A percentile compares a stretch with the other conserved stretches of the same genome.
Conservation (phyloP, 2,113 vertebrate species). For the Tragelaphus scriptus region DNA sequence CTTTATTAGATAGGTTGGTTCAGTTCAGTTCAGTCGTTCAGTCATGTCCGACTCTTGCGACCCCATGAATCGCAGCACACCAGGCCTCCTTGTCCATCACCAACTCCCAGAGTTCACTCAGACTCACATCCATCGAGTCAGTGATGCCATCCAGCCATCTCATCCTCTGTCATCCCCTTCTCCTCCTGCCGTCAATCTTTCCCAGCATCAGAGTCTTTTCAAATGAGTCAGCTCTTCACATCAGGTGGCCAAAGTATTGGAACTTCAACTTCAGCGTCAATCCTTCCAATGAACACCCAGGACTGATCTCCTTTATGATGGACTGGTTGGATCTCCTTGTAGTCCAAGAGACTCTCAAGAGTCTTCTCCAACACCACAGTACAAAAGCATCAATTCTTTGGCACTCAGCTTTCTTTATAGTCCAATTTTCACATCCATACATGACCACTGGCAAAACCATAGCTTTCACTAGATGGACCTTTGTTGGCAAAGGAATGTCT, state of each 20-base stretch:
- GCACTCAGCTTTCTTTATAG: neutral
- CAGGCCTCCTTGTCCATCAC: neutral
- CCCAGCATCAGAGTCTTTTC: neutral
- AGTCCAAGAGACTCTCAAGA: neutral
- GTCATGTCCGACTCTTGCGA: neutral
- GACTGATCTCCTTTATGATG: neutral
- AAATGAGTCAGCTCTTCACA: neutral
- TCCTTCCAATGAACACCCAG: neutral
- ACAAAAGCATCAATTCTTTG: neutral
- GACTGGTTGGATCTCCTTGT: neutral
- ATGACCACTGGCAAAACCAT: neutral
- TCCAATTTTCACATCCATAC: neutral
- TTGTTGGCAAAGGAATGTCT: neutral
- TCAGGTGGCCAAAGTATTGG: neutral
- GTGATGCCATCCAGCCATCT: neutral
- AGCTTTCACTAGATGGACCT: neutral
- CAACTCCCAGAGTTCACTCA: neutral
- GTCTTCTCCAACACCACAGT: neutral
- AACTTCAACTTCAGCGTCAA: neutral
- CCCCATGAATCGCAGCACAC: rapidly evolving
- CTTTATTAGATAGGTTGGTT: no score
- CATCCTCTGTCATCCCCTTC: neutral
- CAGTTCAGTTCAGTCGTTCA: neutral
- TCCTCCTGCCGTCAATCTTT: neutral
- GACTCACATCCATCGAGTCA: neutral